Evolutionary conservation across 2,888 invertebrate species (phyloP), one percentile per base, ranked within the genome.

Genomic region (Rotaria socialis): DNA sequence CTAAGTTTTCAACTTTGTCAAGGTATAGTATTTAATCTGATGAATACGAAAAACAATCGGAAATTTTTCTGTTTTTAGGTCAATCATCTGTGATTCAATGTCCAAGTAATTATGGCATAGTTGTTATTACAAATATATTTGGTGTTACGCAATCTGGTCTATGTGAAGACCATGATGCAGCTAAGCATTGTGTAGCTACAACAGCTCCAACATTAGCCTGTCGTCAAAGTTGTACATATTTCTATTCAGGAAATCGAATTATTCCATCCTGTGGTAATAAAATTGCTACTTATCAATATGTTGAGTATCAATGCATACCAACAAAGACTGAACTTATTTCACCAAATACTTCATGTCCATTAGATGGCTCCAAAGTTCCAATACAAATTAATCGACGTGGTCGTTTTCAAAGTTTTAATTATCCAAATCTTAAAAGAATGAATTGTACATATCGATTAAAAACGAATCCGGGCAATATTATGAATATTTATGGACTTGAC

Each of bases 241-340:
- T 43, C 2, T 80, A 80, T 47, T 5, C 43, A 11, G 80, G 80
- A 19, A 80, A 80, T 47, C 43, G n/a, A 47, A 14, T 47, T 24
- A 19, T 75, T 8, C 80, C 47, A n/a, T 24, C 80, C n/a, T 80
- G 80, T 47, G 14, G n/a, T n/a, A 80, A 80, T 47, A 43, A 47
- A 80, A 14, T 14, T 14, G 80, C 47, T 24, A 6, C 80, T n/a
- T 47, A 80, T 80, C 80, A 47, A 47, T 80, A 47, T 43, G 80
- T 80, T 47, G 43, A 43, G 10, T 80, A 80, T 43, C 80, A 80
- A 47, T 80, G 80, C n/a, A 80, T 80, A 47, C 80, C 80, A 14
- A n/a, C 10, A 43, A 47, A 80, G 2, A n/a, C 80, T 24, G 11
- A 22, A 80, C 11, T 80, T 47, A 24, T 47, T 24, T 14, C 80